These are phyloP conservation scores for Ornithoptera priamus DNA, from an alignment of 2,888 invertebrate genomes.

Conservation along the genomic window DNA sequence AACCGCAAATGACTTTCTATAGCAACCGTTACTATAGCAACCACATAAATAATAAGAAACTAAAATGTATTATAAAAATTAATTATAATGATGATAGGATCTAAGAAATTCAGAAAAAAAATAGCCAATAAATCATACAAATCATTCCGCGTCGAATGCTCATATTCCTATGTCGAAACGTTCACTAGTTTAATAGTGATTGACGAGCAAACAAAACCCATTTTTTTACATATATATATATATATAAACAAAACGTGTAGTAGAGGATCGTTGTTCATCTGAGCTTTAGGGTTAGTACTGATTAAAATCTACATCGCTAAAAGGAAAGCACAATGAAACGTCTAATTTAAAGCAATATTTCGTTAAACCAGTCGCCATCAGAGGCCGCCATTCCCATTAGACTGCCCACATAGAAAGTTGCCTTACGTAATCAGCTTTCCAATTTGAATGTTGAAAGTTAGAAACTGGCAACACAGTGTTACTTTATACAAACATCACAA, in stretches of 20 bases:
- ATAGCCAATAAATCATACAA: too few relatives aligned
- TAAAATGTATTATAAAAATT: too few relatives aligned
- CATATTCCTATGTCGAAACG: too few relatives aligned
- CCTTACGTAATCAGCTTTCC: conserved; percentile 29
- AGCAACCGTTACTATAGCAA: too few relatives aligned
- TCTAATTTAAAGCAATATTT: conserved; percentile 12
- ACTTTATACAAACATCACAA: conserved; percentile 15
- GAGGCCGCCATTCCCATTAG: conserved; percentile 16
- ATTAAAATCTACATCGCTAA: conserved; percentile 3
- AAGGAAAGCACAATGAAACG: conserved; percentile 12
- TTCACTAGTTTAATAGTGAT: too few relatives aligned
- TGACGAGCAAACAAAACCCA: too few relatives aligned
- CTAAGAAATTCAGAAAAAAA: too few relatives aligned
- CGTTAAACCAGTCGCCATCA: conserved; percentile 19
- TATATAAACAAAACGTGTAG: not conserved
- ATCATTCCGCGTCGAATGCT: too few relatives aligned
- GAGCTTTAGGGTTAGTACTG: not conserved
- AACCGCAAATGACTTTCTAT: too few relatives aligned
- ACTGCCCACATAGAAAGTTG: conserved; percentile 20
- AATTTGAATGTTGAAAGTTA: conserved; percentile 28
- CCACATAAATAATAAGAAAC: too few relatives aligned
- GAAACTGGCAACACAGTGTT: conserved; percentile 17
- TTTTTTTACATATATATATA: not conserved
- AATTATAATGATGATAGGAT: too few relatives aligned
- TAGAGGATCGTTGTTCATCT: not conserved